Conservation (phyloP, 2,113 vertebrate genomes). For the Peromyscus maniculatus region DNA sequence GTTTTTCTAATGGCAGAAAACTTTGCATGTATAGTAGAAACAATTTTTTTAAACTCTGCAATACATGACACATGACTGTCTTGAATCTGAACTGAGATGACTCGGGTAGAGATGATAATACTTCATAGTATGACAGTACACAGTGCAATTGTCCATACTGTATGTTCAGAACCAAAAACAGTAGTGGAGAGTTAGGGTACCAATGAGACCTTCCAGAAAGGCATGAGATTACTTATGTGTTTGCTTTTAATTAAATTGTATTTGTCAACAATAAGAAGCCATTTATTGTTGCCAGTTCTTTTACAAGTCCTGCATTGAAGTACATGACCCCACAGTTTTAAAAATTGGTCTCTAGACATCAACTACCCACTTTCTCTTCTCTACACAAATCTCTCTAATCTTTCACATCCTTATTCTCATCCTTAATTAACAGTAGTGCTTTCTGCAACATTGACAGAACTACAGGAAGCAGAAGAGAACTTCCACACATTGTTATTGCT, state of each 20-base stretch:
- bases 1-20: not conserved
- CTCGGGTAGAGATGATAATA: fast-evolving
- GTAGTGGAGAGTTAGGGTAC: not conserved
- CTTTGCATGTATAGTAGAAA: not conserved
- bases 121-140: too few species aligned
- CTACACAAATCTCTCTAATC: not conserved
- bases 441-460: not conserved
- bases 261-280: not conserved
- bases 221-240: not conserved
- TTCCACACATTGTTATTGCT: not conserved
- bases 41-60: not conserved
- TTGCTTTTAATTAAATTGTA: not conserved
- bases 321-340: not conserved
- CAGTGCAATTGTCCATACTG: not conserved
- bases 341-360: not conserved
- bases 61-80: not conserved
- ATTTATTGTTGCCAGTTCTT: not conserved
- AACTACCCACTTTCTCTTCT: not conserved
- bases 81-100: not conserved
- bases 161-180: not conserved
- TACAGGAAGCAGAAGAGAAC: not conserved
- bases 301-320: not conserved
- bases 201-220: not conserved
- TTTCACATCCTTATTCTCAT: not conserved
- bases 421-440: not conserved